Percentiles rank a stretch among this genome's conserved stretches.
Conservation (phyloP, 1,140 invertebrate species). For the Drosophila pseudoananassae region DNA sequence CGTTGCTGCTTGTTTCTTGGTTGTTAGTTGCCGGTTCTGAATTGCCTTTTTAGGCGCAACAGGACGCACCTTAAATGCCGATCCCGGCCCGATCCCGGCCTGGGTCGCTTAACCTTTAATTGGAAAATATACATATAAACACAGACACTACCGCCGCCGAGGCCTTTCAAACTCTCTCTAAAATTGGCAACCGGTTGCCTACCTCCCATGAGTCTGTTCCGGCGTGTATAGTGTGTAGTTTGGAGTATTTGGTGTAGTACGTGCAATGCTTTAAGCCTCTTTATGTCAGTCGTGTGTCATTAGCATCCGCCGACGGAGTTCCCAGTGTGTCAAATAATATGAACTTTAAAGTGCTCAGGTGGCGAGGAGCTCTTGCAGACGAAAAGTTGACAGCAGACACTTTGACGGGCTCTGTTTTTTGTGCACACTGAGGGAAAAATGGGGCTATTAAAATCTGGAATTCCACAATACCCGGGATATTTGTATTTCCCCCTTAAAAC, state of each 20-base stretch:
- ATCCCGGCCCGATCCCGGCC: slow-evolving; percentile 28
- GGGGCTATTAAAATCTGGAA: not conserved
- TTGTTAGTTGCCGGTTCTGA: slow-evolving; percentile 34
- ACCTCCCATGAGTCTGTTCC: not conserved
- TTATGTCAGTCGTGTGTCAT: slow-evolving; percentile 66
- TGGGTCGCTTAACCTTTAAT: slow-evolving; percentile 46
- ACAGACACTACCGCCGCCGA: not conserved
- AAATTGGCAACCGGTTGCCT: slow-evolving; percentile 59
- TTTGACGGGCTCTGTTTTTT: slow-evolving; percentile 22
- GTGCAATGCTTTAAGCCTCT: slow-evolving; percentile 48
- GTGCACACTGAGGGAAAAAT: not conserved
- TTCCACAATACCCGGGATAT: no score
- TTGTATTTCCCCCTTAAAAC: no score
- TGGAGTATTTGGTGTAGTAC: slow-evolving; percentile 15
- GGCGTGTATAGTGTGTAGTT: not conserved
- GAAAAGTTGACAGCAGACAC: slow-evolving; percentile 31
- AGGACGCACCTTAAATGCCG: slow-evolving; percentile 73
- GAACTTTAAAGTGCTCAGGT: slow-evolving; percentile 75
- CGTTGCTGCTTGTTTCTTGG: slow-evolving; percentile 10
- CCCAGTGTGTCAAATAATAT: slow-evolving; percentile 71
- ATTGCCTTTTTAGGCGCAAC: slow-evolving; percentile 61
- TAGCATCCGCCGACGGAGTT: slow-evolving; percentile 46
- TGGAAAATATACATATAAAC: slow-evolving; percentile 17
- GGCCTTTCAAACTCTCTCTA: slow-evolving; percentile 37
- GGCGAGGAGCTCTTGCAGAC: slow-evolving; percentile 41